Evolutionary conservation across 2,113 vertebrate genomes (phyloP), one percentile per base, ranked within the genome.

Genomic region (Lamprologus lemairii): DNA sequence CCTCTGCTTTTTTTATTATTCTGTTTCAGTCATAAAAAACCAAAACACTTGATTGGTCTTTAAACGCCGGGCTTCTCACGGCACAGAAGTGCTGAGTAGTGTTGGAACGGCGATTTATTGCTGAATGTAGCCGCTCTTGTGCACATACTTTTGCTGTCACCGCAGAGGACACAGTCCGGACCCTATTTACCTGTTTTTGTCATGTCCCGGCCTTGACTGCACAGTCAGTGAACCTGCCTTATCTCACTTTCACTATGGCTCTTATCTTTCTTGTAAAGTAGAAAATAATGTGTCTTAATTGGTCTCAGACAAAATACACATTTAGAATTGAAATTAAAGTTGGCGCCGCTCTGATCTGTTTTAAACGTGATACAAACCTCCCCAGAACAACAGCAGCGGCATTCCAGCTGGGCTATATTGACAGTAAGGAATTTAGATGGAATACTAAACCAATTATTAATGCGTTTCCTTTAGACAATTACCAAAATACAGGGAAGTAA

Each of bases 161-260:
- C 71, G 17, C 85, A 92, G 14, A 80, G 91, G 88, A 91, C 91
- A 94, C 91, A 92, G 71, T 79, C 80, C 45, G 71, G 60, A 63
- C 54, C 79, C 83, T 86, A 23, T 84, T 58, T 83, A 88, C 88
- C 93, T 89, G 88, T 88, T 92, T 78, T 87, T 87, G 85, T 93
- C 82, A 37, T 26, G 17, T 75, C 37, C 57, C 12, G 87, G 87
- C 94, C 94, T 96, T 95, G 95, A 85, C 93, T 88, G 81, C 23
- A 2, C 80, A 93, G 95, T 92, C 95, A 92, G 26, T 96, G 89
- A 96, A 92, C 93, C 84, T 7, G 31, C 33, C 71, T 93, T 95
- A 94, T 96, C 92, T 85, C 54, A 26, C 55, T 78, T 37, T 55
- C 19, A 51, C 16, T 82, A 31, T 80, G 26, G 7, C 79, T 85